A percentile compares a stretch with the other conserved stretches of the same genome.
These are phyloP conservation scores for Fukomys damarensis DNA, from an alignment of 2,113 vertebrate genomes.

Conservation along the genomic window DNA sequence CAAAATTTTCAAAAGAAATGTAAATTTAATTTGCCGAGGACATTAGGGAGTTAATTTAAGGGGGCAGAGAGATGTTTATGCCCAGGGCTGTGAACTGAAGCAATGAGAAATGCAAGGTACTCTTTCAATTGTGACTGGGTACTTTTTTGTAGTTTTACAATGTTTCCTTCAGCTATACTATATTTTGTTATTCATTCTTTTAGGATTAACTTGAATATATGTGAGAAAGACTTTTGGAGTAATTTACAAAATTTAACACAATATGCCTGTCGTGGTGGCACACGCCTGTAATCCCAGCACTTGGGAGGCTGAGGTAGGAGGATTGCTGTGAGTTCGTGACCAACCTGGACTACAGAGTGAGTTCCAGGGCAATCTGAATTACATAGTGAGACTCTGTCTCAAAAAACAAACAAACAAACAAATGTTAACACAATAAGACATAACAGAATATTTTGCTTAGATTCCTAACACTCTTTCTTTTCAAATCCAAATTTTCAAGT, in stretches of 20 bases:
- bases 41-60: neutral
- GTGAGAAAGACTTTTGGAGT: neutral
- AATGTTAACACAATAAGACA: too few species aligned
- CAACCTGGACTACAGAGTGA: too few species aligned
- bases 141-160: neutral
- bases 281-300: too few species aligned
- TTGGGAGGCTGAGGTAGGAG: too few species aligned
- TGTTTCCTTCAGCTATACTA: neutral
- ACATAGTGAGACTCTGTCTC: too few species aligned
- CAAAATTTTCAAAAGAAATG: neutral
- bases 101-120: neutral
- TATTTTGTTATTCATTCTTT: neutral
- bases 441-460: too few species aligned
- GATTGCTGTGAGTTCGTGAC: too few species aligned
- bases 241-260: slow-evolving; percentile 26
- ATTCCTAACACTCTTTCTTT: neutral
- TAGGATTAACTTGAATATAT: neutral
- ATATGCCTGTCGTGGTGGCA: too few species aligned
- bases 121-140: neutral
- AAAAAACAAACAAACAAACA: too few species aligned
- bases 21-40: neutral
- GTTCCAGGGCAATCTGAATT: too few species aligned
- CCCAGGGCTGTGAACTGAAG: neutral
- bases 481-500: neutral
- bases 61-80: neutral